phyloP scores from a whole-genome alignment of 2,113 vertebrate genomes.

The Corvus cornix region DNA sequence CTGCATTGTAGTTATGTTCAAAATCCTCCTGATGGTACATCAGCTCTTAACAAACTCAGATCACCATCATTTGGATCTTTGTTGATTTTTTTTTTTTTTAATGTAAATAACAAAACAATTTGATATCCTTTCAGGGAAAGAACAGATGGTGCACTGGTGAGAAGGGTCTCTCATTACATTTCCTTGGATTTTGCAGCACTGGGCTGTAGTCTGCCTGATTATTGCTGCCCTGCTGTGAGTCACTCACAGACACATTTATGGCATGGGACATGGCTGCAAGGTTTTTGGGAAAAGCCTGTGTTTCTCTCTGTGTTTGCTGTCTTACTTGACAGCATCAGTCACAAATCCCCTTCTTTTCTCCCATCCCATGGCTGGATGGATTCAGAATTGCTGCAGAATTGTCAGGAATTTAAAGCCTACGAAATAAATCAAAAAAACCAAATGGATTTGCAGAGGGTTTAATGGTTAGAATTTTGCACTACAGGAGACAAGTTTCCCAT shows the following conservation, averaged over 20 bases:
- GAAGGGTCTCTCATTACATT: background rate
- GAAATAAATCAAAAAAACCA: background rate
- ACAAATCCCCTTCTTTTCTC: background rate
- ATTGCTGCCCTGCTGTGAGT: background rate
- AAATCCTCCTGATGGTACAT: background rate
- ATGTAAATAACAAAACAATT: conserved; percentile 16
- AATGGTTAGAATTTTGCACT: background rate
- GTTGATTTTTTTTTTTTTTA: background rate
- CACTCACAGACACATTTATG: background rate
- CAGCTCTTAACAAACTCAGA: background rate
- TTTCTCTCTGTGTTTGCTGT: background rate
- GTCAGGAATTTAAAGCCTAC: background rate
- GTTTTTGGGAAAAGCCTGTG: background rate
- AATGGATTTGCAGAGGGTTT: background rate
- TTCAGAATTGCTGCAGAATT: background rate
- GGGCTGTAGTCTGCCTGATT: background rate
- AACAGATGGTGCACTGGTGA: conserved; percentile 44
- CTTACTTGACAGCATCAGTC: background rate
- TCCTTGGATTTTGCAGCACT: background rate
- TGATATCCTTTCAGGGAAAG: background rate
- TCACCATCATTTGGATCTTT: background rate
- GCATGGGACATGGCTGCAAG: background rate
- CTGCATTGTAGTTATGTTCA: background rate
- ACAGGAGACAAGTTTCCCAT: background rate
- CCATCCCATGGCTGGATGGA: background rate